Percentiles rank a stretch among this genome's conserved stretches.
Evolutionary conservation across 1,140 invertebrate species (phyloP).

Genomic region (Macrobrachium rosenbergii): DNA sequence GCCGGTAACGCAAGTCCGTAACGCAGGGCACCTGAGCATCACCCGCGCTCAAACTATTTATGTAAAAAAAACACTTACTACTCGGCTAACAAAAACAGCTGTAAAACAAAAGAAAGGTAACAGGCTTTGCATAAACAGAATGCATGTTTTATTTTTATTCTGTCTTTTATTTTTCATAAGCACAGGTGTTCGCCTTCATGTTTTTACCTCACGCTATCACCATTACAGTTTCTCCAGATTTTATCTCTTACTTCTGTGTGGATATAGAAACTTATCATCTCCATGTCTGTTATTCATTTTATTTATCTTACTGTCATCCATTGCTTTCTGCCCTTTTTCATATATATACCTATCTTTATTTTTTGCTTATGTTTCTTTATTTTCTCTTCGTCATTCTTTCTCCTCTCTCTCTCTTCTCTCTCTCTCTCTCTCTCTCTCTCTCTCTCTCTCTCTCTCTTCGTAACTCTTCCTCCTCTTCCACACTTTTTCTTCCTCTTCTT

Average conservation of each 20-base stretch:
- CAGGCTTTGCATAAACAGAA: no score
- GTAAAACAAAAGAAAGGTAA: no score
- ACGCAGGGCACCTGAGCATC: no score
- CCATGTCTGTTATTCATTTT: neutral
- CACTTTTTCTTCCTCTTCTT: neutral
- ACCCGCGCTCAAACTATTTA: no score
- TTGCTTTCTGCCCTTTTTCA: no score
- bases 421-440: conserved; percentile 11
- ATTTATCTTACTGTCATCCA: neutral
- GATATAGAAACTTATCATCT: no score
- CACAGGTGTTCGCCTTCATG: neutral
- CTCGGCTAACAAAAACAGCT: no score
- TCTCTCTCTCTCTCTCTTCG: neutral
- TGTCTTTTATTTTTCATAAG: neutral
- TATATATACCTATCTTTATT: neutral
- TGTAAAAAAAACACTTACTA: no score
- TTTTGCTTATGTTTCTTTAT: neutral
- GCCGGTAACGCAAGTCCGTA: no score
- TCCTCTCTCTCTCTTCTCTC: neutral
- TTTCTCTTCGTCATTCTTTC: neutral
- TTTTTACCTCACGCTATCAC: neutral
- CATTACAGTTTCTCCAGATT: neutral
- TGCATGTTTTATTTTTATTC: no score
- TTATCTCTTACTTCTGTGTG: neutral
- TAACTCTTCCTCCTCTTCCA: neutral